Evolutionary conservation across 2,113 vertebrate species (phyloP).

Genomic region (Ictalurus punctatus): DNA sequence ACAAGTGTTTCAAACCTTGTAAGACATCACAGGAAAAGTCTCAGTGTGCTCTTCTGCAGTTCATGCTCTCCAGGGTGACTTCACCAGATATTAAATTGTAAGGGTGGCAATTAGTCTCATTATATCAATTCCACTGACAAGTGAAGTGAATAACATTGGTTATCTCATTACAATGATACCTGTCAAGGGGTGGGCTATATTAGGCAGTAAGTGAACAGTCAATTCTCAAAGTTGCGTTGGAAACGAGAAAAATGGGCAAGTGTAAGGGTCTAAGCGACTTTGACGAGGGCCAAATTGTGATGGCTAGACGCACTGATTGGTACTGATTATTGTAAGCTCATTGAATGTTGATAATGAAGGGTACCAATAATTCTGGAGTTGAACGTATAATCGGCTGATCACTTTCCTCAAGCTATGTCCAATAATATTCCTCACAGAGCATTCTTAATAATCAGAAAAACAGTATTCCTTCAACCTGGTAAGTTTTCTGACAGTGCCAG

Average conservation of each 20-base stretch:
- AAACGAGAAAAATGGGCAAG: no score
- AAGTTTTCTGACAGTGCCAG: slow-evolving; percentile 25
- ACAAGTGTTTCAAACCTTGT: background rate
- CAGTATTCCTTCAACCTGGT: slow-evolving; percentile 17
- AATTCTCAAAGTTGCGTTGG: no score
- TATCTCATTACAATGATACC: no score
- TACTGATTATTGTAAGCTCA: background rate
- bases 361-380: background rate
- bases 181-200: no score
- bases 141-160: no score
- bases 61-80: background rate
- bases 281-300: no score
- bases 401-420: background rate
- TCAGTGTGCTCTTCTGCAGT: background rate
- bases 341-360: background rate
- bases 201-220: no score
- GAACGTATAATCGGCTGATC: background rate
- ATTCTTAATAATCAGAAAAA: background rate
- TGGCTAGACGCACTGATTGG: no score
- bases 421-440: background rate
- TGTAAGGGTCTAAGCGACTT: no score
- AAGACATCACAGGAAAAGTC: background rate
- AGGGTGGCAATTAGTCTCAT: background rate
- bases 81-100: background rate
- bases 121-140: no score